These are phyloP conservation scores for Phasianus colchicus DNA, from an alignment of 2,113 vertebrate species.

Conservation along the genomic window DNA sequence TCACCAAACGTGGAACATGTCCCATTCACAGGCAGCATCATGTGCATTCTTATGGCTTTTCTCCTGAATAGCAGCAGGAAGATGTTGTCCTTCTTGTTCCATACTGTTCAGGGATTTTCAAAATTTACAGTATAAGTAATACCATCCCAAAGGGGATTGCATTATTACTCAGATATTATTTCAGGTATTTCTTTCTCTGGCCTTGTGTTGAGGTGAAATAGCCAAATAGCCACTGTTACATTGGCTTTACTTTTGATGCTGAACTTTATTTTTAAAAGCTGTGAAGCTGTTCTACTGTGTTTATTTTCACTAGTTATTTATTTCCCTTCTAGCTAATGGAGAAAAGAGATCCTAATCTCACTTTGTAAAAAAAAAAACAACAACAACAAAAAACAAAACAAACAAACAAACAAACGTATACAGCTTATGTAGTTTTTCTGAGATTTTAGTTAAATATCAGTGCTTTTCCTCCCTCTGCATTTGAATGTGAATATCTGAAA, in stretches of 20 bases:
- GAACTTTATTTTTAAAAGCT: constrained; percentile 3
- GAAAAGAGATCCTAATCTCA: background rate
- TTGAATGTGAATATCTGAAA: background rate
- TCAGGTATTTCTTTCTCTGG: background rate
- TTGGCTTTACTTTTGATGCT: background rate
- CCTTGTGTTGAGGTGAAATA: background rate
- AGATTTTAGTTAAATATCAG: background rate
- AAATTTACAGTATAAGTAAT: constrained; percentile 23
- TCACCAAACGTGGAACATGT: background rate
- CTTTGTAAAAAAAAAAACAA: background rate
- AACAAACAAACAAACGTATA: too few relatives aligned
- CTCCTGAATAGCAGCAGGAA: constrained; percentile 19
- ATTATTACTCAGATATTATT: background rate
- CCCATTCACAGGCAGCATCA: constrained; percentile 13
- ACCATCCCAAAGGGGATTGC: background rate
- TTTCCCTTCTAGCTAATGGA: background rate
- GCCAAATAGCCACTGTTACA: background rate
- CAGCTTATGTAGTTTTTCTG: background rate
- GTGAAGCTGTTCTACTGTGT: background rate
- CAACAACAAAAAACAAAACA: too few relatives aligned
- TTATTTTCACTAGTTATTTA: background rate
- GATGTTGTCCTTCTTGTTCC: constrained; percentile 34
- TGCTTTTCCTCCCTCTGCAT: background rate
- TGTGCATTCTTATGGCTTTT: constrained; percentile 33
- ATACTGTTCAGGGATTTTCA: constrained; percentile 19